Conservation (phyloP, 2,797 vertebrate species). For the Acanthopagrus latus region DNA sequence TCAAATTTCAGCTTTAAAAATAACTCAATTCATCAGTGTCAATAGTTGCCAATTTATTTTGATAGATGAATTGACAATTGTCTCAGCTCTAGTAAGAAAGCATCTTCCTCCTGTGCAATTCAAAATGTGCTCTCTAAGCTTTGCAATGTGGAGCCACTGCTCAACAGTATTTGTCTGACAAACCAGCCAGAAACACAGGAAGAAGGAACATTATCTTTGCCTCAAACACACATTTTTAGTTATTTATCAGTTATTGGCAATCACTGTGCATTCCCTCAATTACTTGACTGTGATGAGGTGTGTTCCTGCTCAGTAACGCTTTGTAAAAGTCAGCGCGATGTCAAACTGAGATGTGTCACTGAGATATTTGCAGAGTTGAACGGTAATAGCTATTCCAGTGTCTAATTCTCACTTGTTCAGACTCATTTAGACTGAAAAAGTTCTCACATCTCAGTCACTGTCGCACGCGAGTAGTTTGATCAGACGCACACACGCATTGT, state of each 20-base stretch:
- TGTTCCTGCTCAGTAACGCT: neutral
- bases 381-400: slow-evolving; percentile 1
- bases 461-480: slow-evolving; percentile 10
- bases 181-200: neutral
- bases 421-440: slow-evolving; percentile 2
- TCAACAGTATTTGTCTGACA: neutral
- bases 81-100: neutral
- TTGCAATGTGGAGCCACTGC: too few species aligned
- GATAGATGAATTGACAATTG: neutral
- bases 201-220: neutral
- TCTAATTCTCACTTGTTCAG: slow-evolving; percentile 11
- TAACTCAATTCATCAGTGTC: neutral
- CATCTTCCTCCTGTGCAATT: neutral
- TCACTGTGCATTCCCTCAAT: neutral
- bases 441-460: slow-evolving; percentile 22
- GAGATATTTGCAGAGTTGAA: slow-evolving; percentile 11
- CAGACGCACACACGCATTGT: neutral
- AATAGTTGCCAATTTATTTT: neutral
- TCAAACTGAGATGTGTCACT: neutral
- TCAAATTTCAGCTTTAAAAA: neutral
- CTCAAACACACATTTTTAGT: neutral
- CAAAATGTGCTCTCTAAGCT: neutral
- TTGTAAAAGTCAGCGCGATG: neutral
- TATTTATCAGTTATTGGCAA: neutral
- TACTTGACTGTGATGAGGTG: neutral